Evolutionary conservation across 2,113 vertebrate species (phyloP).

Genomic region (Zootoca vivipara): DNA sequence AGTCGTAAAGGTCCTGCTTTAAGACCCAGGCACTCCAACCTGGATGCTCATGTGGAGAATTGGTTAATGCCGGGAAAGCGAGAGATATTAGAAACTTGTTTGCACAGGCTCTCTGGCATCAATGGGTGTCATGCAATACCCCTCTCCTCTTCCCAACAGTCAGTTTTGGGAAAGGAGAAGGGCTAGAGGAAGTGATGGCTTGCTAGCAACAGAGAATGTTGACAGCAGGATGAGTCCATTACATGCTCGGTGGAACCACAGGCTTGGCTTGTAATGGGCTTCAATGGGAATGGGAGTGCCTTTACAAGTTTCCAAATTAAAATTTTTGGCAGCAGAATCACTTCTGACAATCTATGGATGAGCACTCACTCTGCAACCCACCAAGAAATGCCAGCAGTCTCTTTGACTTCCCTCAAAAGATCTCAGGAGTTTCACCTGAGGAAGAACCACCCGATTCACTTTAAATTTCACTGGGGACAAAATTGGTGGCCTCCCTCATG

Average conservation of each 20-base stretch:
- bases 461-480: background rate
- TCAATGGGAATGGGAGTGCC: background rate
- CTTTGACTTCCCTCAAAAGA: background rate
- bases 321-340: background rate
- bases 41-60: background rate
- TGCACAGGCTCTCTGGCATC: background rate
- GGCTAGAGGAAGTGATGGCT: background rate
- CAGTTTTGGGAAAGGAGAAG: background rate
- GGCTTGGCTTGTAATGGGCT: background rate
- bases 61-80: background rate
- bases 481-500: background rate
- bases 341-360: background rate
- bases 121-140: background rate
- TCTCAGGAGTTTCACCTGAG: background rate
- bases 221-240: background rate
- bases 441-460: background rate
- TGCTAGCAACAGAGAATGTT: background rate
- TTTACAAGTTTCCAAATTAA: background rate
- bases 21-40: background rate
- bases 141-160: background rate
- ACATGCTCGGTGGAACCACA: background rate
- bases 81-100: background rate
- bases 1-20: too few species aligned
- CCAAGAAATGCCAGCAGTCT: background rate
- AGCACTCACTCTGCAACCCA: background rate